Evolutionary conservation across 2,888 invertebrate species (phyloP).

Genomic region (Toxonevra muliebris): DNA sequence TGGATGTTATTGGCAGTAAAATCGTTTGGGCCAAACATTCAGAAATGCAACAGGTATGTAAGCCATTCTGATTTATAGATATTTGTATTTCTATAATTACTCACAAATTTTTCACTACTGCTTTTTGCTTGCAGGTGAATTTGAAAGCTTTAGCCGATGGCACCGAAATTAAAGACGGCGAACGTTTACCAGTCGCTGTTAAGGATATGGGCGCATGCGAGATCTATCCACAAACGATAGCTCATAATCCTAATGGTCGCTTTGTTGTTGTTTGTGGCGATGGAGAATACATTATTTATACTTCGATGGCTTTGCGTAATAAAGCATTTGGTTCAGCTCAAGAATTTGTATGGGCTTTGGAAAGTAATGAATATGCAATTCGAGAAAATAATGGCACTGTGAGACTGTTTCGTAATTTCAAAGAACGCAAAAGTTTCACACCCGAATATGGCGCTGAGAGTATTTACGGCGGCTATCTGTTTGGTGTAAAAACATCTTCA

Average conservation of each 20-base stretch:
- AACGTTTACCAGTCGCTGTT: slow-evolving; percentile 89
- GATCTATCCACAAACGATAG: slow-evolving; percentile 98
- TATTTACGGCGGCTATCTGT: slow-evolving; percentile 90
- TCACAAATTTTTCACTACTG: too few species aligned
- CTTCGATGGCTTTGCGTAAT: slow-evolving; percentile 98
- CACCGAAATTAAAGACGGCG: slow-evolving; percentile 86
- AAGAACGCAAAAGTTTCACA: slow-evolving; percentile 94
- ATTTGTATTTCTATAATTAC: too few species aligned
- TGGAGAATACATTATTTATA: slow-evolving; percentile 99
- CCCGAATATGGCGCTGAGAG: slow-evolving; percentile 97
- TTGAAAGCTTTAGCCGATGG: slow-evolving; percentile 64
- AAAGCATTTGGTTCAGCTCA: slow-evolving; percentile 98
- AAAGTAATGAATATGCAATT: slow-evolving; percentile 92
- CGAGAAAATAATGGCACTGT: slow-evolving; percentile 90
- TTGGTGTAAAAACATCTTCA: slow-evolving; percentile 91
- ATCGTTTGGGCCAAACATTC: slow-evolving; percentile 99
- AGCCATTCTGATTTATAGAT: not conserved
- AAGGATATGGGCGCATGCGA: slow-evolving; percentile 99
- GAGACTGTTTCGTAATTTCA: slow-evolving; percentile 97
- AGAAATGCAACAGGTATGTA: slow-evolving; percentile 86
- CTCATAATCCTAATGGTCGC: slow-evolving; percentile 97
- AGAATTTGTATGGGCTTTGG: slow-evolving; percentile 98
- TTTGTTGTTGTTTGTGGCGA: slow-evolving; percentile 96
- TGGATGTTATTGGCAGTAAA: slow-evolving; percentile 98
- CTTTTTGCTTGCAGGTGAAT: slow-evolving; percentile 50